phyloP scores from a whole-genome alignment of 2,113 vertebrate species.

The Coryphaenoides rupestris region DNA sequence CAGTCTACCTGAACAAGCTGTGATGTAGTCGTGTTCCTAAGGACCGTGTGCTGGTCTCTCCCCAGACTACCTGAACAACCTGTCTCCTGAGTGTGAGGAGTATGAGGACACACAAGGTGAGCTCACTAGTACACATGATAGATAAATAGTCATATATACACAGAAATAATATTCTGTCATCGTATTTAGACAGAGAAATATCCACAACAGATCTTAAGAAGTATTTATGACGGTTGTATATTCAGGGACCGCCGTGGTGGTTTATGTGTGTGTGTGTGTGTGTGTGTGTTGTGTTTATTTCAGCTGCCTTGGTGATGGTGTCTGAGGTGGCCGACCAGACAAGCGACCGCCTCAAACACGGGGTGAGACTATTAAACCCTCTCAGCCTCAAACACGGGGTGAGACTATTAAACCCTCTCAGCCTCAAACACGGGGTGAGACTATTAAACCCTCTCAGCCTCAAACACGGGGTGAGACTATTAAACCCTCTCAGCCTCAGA shows the following conservation, averaged over 20 bases:
- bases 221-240: constrained; percentile 13
- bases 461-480: too few relatives aligned
- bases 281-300: constrained; percentile 41
- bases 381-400: too few relatives aligned
- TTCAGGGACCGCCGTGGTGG: constrained; percentile 23
- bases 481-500: constrained; percentile 69
- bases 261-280: background rate
- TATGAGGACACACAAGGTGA: constrained; percentile 91
- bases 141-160: too few relatives aligned
- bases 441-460: too few relatives aligned
- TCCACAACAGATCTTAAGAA: background rate
- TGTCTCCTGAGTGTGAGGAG: constrained; percentile 87
- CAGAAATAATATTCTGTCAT: too few relatives aligned
- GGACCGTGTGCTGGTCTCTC: too few relatives aligned
- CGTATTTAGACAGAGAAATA: too few relatives aligned
- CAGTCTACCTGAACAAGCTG: constrained; percentile 97
- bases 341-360: constrained; percentile 90
- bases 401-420: too few relatives aligned
- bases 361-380: constrained; percentile 74
- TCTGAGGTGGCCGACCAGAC: constrained; percentile 87
- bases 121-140: background rate
- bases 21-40: too few relatives aligned
- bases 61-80: constrained; percentile 96
- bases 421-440: constrained; percentile 94
- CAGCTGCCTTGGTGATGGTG: constrained; percentile 87